A percentile compares a stretch with the other conserved stretches of the same genome.
Evolutionary conservation across 2,888 invertebrate genomes (phyloP).

Genomic region (Actias luna): DNA sequence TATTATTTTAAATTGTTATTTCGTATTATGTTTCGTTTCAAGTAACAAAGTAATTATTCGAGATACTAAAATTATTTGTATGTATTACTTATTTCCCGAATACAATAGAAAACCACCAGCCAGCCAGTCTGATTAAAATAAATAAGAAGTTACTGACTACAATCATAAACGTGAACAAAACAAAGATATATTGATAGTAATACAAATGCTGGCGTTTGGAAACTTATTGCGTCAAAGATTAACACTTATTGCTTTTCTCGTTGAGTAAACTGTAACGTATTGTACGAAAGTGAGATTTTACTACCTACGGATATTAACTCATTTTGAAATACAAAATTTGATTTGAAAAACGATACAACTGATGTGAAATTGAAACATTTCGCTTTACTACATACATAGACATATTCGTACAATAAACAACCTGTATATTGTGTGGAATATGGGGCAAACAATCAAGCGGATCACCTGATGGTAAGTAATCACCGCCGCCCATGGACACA

Average conservation of each 20-base stretch:
- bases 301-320: not conserved
- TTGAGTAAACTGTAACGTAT: not conserved
- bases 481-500: too few relatives aligned
- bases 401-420: not conserved
- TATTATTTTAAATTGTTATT: too few relatives aligned
- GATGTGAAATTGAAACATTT: not conserved
- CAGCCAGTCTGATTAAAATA: not conserved
- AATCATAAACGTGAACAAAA: not conserved
- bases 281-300: not conserved
- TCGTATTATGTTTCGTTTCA: too few relatives aligned
- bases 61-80: not conserved
- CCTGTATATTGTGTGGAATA: too few relatives aligned
- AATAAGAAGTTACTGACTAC: not conserved
- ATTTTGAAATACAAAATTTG: not conserved
- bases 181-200: not conserved
- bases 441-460: too few relatives aligned
- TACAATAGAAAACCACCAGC: not conserved
- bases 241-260: constrained; percentile 3
- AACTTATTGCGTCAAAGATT: not conserved
- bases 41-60: too few relatives aligned
- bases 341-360: not conserved
- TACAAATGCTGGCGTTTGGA: not conserved
- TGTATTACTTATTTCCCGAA: not conserved
- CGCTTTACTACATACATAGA: not conserved
- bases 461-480: too few relatives aligned